Evolutionary conservation across 2,113 vertebrate species (phyloP), one percentile per base, ranked within the genome.

Genomic region (Lates calcarifer): DNA sequence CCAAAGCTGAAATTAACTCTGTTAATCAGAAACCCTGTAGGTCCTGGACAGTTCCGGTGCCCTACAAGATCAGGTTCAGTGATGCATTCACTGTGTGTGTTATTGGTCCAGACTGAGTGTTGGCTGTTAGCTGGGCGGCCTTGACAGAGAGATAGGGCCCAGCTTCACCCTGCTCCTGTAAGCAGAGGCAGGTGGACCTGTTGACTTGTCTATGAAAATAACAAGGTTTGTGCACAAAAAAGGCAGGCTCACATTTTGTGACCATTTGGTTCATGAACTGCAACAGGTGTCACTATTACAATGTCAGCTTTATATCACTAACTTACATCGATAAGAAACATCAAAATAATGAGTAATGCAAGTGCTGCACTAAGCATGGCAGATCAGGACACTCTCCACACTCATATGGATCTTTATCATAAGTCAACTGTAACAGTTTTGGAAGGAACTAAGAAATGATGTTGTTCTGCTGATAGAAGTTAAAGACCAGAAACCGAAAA

Each of bases 91-190:
- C 17, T 11, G 26, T 1, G 5, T 6, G 53, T 67, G 51, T 53
- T 37, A 17, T 15, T 45, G 77, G 29, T 69, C 13, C 49, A 43
- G 17, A 24, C 9, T 18, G 3, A 39, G 37, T 37, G 31, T 62
- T n/a, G 61, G 55, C 45, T 56, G 45, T 58, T 26, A 6, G 37
- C 24, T 5, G 0, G 33, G 57, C 31, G 18, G 72, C 82, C 86
- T 82, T 88, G 78, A 79, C 58, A 17, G 53, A 78, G 41, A 72
- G 35, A 80, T 45, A 74, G 33, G 26, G 39, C 41, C 3, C 35
- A 15, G 18, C 3, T 12, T n/a, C 47, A 14, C 29, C 43, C 24
- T 29, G 49, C 29, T 37, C 12, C 4, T 31, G 9, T 3, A 43
- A 57, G 13, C 31, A 10, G 11, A 45, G n/a, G 39, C 68, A 77